Evolutionary conservation across 2,888 invertebrate species (phyloP), one percentile per base, ranked within the genome.

Genomic region (Nemurella pictetii): DNA sequence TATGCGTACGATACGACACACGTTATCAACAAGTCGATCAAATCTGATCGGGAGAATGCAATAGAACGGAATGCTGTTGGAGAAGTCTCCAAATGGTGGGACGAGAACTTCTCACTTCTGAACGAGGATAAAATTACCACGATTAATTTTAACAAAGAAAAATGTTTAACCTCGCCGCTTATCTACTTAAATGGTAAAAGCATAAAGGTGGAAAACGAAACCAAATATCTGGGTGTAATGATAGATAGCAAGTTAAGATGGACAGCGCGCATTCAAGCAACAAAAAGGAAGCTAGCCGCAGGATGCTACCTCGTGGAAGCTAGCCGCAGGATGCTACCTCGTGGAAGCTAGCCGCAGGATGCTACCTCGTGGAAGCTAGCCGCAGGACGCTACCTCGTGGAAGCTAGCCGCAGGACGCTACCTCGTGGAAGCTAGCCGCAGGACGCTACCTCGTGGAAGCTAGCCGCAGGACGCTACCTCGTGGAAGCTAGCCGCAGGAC

Each of bases 21-120:
- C 35, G 72, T 83, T 80, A 26, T 25, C n/a, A 30, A 26, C 26
- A 85, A 85, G 30, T 30, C 32, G 27, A 26, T 85, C 29, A 27
- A 20, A 29, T 32, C 83, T 25, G 83, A 81, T 29, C 72, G 15
- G 25, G 55, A 85, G n/a, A 12, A 55, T 20, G 55, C 55, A 55
- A 55, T 20, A 55, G 55, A 55, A 55, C 55, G 55, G 55, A 55
- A 55, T 55, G 55, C 55, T 55, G 20, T 28, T 32, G 35, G 28
- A 30, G 35, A 80, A 28, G 26, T 80, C 25, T 30, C 80, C 4
- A 27, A 32, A 26, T 32, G 35, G 30, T 25, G 32, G 7, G 29
- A 80, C 20, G 35, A 80, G 35, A 80, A 30, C 12, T 55, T 15
- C 20, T 55, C 20, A 20, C 55, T 55, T 55, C 55, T 55, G 55